A percentile compares a stretch with the other conserved stretches of the same genome.
phyloP scores from a whole-genome alignment of 2,888 invertebrate genomes.

The Ornithoptera alexandrae region DNA sequence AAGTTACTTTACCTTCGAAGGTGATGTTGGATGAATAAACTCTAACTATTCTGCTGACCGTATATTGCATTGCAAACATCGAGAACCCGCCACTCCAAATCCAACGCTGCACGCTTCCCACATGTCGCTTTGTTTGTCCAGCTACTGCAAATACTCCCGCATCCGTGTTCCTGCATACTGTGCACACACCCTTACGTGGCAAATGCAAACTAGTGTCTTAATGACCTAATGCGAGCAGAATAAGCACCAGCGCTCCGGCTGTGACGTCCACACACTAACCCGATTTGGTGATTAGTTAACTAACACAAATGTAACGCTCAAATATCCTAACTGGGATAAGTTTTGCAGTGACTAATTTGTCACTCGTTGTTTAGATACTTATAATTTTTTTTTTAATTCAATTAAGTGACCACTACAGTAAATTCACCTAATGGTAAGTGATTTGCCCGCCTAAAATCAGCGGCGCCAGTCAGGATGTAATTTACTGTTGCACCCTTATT shows the following conservation, averaged over 20 bases:
- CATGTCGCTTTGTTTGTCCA: constrained; percentile 33
- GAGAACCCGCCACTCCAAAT: constrained; percentile 31
- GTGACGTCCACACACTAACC: constrained; percentile 14
- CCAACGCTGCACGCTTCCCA: constrained; percentile 33
- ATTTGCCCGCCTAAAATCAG: too few relatives aligned
- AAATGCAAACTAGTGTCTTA: constrained; percentile 25
- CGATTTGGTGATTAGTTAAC: constrained; percentile 6
- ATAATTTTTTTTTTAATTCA: too few relatives aligned
- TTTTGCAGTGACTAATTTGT: too few relatives aligned
- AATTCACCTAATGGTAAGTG: too few relatives aligned
- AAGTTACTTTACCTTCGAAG: too few relatives aligned
- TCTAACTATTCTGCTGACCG: constrained; percentile 8
- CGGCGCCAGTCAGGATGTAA: too few relatives aligned
- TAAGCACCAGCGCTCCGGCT: constrained; percentile 5
- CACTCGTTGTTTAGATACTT: too few relatives aligned
- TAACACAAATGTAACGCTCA: neutral
- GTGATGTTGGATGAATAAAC: too few relatives aligned
- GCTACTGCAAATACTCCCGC: constrained; percentile 31
- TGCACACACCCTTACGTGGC: constrained; percentile 19
- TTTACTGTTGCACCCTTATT: too few relatives aligned
- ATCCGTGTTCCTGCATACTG: constrained; percentile 26
- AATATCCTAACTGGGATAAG: too few relatives aligned
- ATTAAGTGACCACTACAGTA: too few relatives aligned
- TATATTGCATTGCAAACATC: constrained; percentile 20
- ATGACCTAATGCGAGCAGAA: constrained; percentile 22